Evolutionary conservation across 2,888 invertebrate genomes (phyloP), one percentile per base, ranked within the genome.

Genomic region (Elysia crispata): DNA sequence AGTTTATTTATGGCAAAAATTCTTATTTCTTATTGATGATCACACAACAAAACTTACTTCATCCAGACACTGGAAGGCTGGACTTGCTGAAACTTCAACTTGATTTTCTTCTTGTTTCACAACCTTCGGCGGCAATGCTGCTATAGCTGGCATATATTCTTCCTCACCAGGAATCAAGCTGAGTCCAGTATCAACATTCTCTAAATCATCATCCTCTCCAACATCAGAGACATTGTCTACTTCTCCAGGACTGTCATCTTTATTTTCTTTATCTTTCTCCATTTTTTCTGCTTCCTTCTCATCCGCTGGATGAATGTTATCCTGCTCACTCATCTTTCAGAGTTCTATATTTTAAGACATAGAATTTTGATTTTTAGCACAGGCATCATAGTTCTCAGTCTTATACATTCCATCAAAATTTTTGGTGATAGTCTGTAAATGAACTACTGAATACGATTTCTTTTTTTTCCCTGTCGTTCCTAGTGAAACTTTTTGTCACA

Each of bases 1-100:
- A n/a, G n/a, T n/a, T n/a, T n/a, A n/a, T n/a, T n/a, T n/a, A n/a
- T n/a, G n/a, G n/a, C n/a, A n/a, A n/a, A n/a, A n/a, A n/a, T n/a
- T n/a, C n/a, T n/a, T n/a, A n/a, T n/a, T n/a, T n/a, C n/a, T n/a
- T n/a, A n/a, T n/a, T n/a, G n/a, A n/a, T n/a, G n/a, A n/a, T n/a
- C 60, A 28, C 13, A 79, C 15, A 64, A 30, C 64, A 30, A 30
- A 75, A 33, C 18, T 83, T 82, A 92, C 92, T 86, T 91, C 91
- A 87, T 92, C 92, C 20, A 92, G 87, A 83, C 90, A 89, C 83
- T 91, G 91, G 81, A 91, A 92, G 23, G 92, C 92, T 64, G 92
- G 92, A 80, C 91, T 92, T 6, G 91, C 86, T 20, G 91, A 91
- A 6, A 92, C 91, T 82, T 92, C 92, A 31, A 91, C 86, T 80